Percentiles rank a stretch among this genome's conserved stretches.
phyloP scores from a whole-genome alignment of 2,797 vertebrate species.

The Pangasius macronema region DNA sequence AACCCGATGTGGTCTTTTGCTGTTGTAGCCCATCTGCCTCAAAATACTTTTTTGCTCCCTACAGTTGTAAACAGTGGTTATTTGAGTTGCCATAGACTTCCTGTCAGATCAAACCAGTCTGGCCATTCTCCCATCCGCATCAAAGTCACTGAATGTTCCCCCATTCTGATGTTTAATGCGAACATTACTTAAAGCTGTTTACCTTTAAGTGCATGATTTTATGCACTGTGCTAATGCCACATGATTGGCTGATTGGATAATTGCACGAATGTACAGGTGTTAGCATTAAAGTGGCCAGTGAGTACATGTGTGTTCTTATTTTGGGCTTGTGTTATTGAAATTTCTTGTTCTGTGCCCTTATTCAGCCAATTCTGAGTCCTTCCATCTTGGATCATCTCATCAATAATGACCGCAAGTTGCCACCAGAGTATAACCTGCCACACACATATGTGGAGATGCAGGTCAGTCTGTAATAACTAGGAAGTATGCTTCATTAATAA shows the following conservation, averaged over 20 bases:
- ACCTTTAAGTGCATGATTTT: neutral
- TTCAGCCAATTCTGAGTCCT: slow-evolving; percentile 87
- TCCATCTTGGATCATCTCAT: slow-evolving; percentile 90
- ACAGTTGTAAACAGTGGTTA: neutral
- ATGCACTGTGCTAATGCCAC: neutral
- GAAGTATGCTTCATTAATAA: neutral
- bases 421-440: slow-evolving; percentile 89
- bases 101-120: neutral
- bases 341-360: neutral
- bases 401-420: slow-evolving; percentile 90
- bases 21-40: neutral
- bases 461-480: slow-evolving; percentile 69
- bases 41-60: neutral
- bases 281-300: neutral
- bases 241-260: neutral
- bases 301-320: neutral
- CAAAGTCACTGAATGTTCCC: neutral
- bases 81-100: neutral
- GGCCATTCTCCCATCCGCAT: neutral
- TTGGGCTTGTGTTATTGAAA: neutral
- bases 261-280: neutral
- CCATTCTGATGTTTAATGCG: neutral
- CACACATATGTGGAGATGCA: slow-evolving; percentile 95
- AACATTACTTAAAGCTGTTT: neutral
- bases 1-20: neutral